A percentile compares a stretch with the other conserved stretches of the same genome.
Evolutionary conservation across 2,888 invertebrate genomes (phyloP).

Genomic region (Dione juno): DNA sequence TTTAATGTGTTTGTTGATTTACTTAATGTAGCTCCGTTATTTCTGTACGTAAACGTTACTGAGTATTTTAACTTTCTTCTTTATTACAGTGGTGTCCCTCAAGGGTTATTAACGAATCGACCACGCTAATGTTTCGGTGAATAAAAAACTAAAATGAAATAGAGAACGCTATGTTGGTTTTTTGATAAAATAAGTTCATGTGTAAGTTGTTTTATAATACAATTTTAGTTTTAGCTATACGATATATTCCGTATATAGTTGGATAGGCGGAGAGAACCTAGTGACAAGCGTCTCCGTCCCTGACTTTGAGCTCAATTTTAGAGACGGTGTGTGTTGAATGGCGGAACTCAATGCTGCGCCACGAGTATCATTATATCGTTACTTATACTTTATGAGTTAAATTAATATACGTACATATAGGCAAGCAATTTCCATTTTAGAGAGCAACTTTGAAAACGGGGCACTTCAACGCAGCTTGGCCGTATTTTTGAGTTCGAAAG

Average conservation of each 20-base stretch:
- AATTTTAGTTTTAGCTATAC: not conserved
- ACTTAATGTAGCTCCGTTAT: constrained; percentile 5
- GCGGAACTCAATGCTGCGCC: too few relatives aligned
- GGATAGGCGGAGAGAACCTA: too few relatives aligned
- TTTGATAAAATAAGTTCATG: not conserved
- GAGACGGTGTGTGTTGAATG: too few relatives aligned
- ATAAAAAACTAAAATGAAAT: constrained; percentile 26
- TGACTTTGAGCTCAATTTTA: too few relatives aligned
- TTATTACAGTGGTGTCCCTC: constrained; percentile 27
- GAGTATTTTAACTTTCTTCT: constrained; percentile 30
- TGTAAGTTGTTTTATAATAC: not conserved
- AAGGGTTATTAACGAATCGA: constrained; percentile 35
- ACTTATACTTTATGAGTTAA: too few relatives aligned
- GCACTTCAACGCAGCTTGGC: too few relatives aligned
- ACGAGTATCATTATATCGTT: too few relatives aligned
- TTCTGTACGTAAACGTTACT: constrained; percentile 14
- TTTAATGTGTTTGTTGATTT: constrained; percentile 17
- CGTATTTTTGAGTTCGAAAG: too few relatives aligned
- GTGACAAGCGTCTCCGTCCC: too few relatives aligned
- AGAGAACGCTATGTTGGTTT: constrained; percentile 8
- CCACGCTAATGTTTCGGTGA: constrained; percentile 31
- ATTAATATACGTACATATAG: too few relatives aligned
- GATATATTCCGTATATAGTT: not conserved
- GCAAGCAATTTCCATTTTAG: too few relatives aligned
- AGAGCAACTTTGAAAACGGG: too few relatives aligned